phyloP scores from a whole-genome alignment of 1,140 invertebrate genomes.

The Dinoponera quadriceps region DNA sequence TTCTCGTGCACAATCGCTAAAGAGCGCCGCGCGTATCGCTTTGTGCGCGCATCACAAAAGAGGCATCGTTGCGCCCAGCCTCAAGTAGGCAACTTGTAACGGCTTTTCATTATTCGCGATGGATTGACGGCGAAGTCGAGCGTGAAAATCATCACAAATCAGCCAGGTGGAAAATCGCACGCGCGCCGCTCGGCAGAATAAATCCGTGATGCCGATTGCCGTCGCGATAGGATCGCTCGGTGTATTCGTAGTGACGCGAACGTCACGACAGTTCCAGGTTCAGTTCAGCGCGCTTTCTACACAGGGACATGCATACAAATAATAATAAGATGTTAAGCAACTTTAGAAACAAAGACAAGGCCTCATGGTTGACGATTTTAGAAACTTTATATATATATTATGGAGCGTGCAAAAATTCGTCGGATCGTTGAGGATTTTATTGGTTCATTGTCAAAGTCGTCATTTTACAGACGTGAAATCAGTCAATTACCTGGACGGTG shows the following conservation, averaged over 20 bases:
- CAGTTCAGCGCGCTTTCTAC: background rate
- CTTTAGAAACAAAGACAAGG: background rate
- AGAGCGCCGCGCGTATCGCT: slow-evolving; percentile 9
- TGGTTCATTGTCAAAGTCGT: too few species aligned
- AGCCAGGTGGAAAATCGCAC: slow-evolving; percentile 43
- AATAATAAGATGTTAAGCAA: too few species aligned
- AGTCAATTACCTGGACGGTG: too few species aligned
- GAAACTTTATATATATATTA: background rate
- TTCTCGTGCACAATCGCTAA: slow-evolving; percentile 36
- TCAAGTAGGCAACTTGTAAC: slow-evolving; percentile 11
- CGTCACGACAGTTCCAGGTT: slow-evolving; percentile 15
- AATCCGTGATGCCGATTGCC: slow-evolving; percentile 9
- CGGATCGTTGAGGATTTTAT: too few species aligned
- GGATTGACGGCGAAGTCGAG: slow-evolving; percentile 33
- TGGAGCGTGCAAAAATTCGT: too few species aligned
- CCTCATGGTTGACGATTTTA: too few species aligned
- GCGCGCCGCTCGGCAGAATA: slow-evolving; percentile 10
- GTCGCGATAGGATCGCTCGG: background rate
- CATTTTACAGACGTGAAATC: too few species aligned
- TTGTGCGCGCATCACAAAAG: slow-evolving; percentile 13
- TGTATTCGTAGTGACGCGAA: background rate
- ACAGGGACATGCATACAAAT: too few species aligned
- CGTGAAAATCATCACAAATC: slow-evolving; percentile 57
- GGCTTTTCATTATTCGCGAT: slow-evolving; percentile 46
- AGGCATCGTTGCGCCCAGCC: background rate